Percentiles rank a stretch among this genome's conserved stretches.
These are phyloP conservation scores for Parotia lawesii DNA, from an alignment of 2,113 vertebrate genomes.

Conservation along the genomic window DNA sequence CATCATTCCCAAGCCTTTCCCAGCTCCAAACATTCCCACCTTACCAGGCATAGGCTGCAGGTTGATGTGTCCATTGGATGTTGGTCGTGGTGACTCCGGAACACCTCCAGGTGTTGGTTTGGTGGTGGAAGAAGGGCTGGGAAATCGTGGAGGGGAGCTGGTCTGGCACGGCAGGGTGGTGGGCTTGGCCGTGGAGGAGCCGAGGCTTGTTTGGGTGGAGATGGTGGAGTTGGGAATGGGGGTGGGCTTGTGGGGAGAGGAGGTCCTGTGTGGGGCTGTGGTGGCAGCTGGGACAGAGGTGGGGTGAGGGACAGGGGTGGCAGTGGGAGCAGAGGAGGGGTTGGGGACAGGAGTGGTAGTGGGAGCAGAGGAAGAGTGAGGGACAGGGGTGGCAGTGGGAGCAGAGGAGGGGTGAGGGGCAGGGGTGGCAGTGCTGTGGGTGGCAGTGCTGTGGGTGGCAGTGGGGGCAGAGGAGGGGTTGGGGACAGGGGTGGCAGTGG, in stretches of 20 bases:
- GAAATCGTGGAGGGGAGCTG: accelerated
- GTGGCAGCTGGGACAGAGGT: neutral
- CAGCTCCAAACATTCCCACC: accelerated
- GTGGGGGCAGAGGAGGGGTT: neutral
- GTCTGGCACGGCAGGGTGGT: neutral
- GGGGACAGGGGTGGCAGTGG: neutral
- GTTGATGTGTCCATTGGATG: neutral
- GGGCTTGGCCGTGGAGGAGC: neutral
- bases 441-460: neutral
- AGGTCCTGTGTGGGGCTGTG: neutral
- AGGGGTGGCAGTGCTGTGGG: too few species aligned
- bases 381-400: neutral
- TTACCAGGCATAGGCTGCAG: neutral
- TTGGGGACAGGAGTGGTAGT: neutral
- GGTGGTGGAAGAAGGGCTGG: neutral
- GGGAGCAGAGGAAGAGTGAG: neutral
- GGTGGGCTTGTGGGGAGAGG: neutral
- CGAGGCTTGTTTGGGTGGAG: neutral
- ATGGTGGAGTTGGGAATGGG: neutral
- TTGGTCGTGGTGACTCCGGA: neutral
- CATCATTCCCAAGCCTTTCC: neutral
- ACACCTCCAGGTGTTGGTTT: accelerated
- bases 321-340: neutral
- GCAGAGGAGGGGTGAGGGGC: neutral
- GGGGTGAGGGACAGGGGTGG: neutral